phyloP scores from a whole-genome alignment of 2,113 vertebrate species.

The Cebidichthys violaceus region DNA sequence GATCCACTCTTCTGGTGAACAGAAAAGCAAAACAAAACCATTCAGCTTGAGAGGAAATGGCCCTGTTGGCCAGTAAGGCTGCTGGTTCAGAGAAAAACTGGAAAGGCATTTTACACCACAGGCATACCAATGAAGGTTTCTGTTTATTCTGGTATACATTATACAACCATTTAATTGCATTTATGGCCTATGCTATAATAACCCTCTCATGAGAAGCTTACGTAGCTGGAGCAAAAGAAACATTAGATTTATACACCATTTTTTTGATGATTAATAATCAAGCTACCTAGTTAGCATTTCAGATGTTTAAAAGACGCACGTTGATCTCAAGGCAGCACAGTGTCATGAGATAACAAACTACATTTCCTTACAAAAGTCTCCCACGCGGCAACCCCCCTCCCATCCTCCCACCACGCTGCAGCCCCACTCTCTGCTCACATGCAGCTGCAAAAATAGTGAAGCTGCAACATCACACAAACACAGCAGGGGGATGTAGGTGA shows the following conservation, averaged over 20 bases:
- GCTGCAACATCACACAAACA: constrained; percentile 61
- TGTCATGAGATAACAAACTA: constrained; percentile 45
- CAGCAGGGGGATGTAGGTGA: constrained; percentile 64
- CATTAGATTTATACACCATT: not conserved
- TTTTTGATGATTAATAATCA: not conserved
- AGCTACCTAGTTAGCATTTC: not conserved
- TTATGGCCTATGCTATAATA: not conserved
- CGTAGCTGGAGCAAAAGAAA: not conserved
- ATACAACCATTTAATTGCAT: constrained; percentile 2
- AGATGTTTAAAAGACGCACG: constrained; percentile 12
- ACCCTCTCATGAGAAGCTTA: not conserved
- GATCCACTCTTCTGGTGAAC: constrained; percentile 77
- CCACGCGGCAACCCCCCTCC: constrained; percentile 50
- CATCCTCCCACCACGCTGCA: constrained; percentile 58
- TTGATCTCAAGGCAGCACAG: constrained; percentile 34
- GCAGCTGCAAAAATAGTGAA: constrained; percentile 79
- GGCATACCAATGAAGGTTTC: constrained; percentile 44
- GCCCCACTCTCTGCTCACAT: constrained; percentile 48
- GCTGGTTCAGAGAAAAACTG: constrained; percentile 23
- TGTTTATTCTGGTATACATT: constrained; percentile 14
- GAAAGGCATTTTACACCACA: constrained; percentile 20
- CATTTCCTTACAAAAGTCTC: constrained; percentile 63
- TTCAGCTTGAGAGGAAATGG: constrained; percentile 43
- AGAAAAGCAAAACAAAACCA: constrained; percentile 62
- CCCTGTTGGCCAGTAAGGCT: constrained; percentile 10